Evolutionary conservation across 2,113 vertebrate species (phyloP).

Genomic region (Labeo rohita): DNA sequence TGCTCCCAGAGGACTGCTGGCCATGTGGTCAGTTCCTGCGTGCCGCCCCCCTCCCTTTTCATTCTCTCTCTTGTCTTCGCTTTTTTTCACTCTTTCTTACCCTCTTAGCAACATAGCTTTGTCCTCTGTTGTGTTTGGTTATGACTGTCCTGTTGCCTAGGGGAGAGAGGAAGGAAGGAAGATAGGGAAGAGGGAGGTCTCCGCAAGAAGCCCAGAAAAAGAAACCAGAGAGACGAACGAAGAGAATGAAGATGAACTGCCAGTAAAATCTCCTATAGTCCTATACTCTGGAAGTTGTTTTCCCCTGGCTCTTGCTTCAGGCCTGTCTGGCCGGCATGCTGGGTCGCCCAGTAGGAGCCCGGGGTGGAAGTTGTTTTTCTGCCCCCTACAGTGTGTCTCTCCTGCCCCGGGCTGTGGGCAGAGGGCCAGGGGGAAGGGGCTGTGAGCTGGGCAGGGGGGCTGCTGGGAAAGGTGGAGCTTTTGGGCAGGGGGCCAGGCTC

Average conservation of each 20-base stretch:
- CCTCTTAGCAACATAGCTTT: conserved; percentile 40
- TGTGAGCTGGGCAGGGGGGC: conserved; percentile 69
- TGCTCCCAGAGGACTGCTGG: conserved; percentile 55
- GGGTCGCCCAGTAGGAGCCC: conserved; percentile 74
- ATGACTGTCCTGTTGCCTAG: conserved; percentile 43
- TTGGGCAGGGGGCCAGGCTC: conserved; percentile 68
- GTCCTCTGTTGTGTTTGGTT: conserved; percentile 49
- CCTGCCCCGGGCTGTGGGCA: conserved; percentile 74
- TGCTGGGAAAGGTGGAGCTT: conserved; percentile 70
- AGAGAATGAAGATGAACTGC: not conserved
- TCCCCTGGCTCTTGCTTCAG: conserved; percentile 60
- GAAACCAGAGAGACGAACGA: conserved; percentile 1
- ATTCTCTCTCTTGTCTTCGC: conserved; percentile 23
- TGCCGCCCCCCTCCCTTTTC: conserved; percentile 12
- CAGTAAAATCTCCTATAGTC: conserved; percentile 20
- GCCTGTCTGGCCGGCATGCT: conserved; percentile 60
- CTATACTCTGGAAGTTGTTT: conserved; percentile 47
- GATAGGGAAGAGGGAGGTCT: conserved; percentile 30
- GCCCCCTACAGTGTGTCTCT: conserved; percentile 76
- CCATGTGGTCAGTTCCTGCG: conserved; percentile 61
- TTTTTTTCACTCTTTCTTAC: conserved; percentile 25
- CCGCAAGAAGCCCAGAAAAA: not conserved
- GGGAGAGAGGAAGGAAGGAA: conserved; percentile 48
- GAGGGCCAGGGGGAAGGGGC: conserved; percentile 73
- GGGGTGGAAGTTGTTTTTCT: conserved; percentile 82